Percentiles rank a stretch among this genome's conserved stretches.
These are phyloP conservation scores for Escarpia spicata DNA, from an alignment of 2,888 invertebrate genomes.

Conservation along the genomic window DNA sequence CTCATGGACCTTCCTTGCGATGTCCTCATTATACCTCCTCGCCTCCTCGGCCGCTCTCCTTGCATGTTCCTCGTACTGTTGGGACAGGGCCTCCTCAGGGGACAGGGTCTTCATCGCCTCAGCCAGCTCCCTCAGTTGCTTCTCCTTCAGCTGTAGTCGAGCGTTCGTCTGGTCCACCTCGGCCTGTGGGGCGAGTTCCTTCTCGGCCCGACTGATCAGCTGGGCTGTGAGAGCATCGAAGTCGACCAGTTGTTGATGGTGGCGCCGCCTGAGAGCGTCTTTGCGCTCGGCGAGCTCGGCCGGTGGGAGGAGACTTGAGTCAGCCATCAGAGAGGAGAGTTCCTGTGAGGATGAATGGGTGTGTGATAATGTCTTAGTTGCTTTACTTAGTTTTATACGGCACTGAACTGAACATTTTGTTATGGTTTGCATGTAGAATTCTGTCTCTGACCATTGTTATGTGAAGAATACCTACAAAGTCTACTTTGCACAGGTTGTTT, in stretches of 20 bases:
- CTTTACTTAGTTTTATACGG: neutral
- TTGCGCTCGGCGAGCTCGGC: constrained; percentile 54
- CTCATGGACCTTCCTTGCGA: constrained; percentile 51
- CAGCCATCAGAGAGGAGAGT: constrained; percentile 56
- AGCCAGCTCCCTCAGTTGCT: constrained; percentile 57
- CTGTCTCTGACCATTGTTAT: neutral
- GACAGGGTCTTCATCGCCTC: constrained; percentile 57
- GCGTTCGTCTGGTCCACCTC: constrained; percentile 54
- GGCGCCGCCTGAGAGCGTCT: constrained; percentile 51
- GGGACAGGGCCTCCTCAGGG: constrained; percentile 47
- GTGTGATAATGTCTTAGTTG: neutral
- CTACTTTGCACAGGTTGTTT: neutral
- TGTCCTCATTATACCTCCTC: constrained; percentile 49
- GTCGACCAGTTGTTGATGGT: constrained; percentile 54
- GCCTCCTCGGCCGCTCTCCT: constrained; percentile 45
- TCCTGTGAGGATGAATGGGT: constrained; percentile 45
- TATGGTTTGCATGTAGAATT: neutral
- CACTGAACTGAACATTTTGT: neutral
- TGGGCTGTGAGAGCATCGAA: constrained; percentile 55
- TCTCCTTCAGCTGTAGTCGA: constrained; percentile 56
- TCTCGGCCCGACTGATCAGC: neutral
- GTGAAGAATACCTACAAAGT: neutral
- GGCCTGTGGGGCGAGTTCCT: constrained; percentile 33
- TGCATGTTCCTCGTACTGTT: constrained; percentile 55
- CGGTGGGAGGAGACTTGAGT: constrained; percentile 52